These are phyloP conservation scores for Agrochola litura DNA, from an alignment of 2,888 invertebrate genomes.

Conservation along the genomic window DNA sequence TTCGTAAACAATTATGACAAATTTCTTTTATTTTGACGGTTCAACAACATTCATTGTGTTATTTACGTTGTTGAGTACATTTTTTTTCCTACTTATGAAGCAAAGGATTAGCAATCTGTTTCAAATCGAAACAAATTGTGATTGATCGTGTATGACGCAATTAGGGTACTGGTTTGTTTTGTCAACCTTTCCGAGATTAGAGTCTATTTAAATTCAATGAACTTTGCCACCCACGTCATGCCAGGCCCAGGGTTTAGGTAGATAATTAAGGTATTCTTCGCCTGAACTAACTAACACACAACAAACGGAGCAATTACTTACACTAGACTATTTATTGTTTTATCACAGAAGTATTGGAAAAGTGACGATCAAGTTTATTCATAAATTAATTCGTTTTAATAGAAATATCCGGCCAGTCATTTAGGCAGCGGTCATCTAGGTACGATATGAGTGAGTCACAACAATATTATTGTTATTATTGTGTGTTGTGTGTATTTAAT, in stretches of 20 bases:
- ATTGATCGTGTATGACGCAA: too few relatives aligned
- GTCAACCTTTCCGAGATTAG: not conserved
- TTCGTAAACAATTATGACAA: too few relatives aligned
- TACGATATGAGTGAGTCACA: slow-evolving; percentile 19
- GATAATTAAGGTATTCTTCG: slow-evolving; percentile 1
- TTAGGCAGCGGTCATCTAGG: slow-evolving; percentile 11
- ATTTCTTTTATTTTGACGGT: too few relatives aligned
- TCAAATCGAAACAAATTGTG: too few relatives aligned
- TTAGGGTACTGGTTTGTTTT: not conserved
- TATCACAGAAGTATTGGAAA: slow-evolving; percentile 10
- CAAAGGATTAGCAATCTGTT: too few relatives aligned
- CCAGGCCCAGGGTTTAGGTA: not conserved
- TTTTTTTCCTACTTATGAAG: too few relatives aligned
- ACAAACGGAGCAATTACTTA: slow-evolving; percentile 13
- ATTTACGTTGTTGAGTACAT: too few relatives aligned
- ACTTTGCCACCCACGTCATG: slow-evolving; percentile 25
- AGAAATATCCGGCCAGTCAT: slow-evolving; percentile 27
- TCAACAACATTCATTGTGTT: too few relatives aligned
- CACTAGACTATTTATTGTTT: slow-evolving; percentile 3
- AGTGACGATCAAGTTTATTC: slow-evolving; percentile 32
- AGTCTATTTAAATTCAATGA: slow-evolving; percentile 15
- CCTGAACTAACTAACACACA: slow-evolving; percentile 12
- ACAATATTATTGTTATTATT: slow-evolving; percentile 3
- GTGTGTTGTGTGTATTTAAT: not conserved
- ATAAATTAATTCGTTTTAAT: slow-evolving; percentile 21